Conservation (phyloP, 2,888 invertebrate genomes). For the Nemurella pictetii region DNA sequence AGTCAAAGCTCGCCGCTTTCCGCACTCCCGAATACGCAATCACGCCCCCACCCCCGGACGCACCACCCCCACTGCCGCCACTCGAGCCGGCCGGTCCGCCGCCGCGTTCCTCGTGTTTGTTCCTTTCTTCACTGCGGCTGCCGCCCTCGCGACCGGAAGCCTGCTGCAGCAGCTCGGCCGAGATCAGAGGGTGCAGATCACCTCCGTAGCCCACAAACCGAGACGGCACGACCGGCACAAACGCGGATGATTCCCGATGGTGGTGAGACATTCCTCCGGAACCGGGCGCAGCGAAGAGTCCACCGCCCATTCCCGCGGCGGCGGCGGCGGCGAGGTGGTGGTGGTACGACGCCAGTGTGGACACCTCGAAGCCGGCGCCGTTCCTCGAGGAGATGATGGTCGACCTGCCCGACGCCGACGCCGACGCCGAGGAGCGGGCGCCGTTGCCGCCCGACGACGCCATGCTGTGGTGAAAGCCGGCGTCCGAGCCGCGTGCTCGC, state of each 20-base stretch:
- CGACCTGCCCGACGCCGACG: conserved; percentile 51
- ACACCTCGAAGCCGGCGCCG: conserved; percentile 59
- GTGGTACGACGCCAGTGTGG: conserved; percentile 64
- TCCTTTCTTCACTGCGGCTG: conserved; percentile 5
- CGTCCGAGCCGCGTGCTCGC: conserved; percentile 24
- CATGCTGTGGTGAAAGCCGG: conserved; percentile 5
- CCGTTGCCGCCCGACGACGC: conserved; percentile 16
- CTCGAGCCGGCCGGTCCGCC: background rate
- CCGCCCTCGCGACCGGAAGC: conserved; percentile 35
- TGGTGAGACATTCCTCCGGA: conserved; percentile 43
- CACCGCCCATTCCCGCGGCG: conserved; percentile 49
- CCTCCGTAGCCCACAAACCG: conserved; percentile 72
- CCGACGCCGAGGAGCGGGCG: conserved; percentile 37
- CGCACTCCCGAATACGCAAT: conserved; percentile 37
- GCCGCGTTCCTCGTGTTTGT: conserved; percentile 26
- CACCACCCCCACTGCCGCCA: conserved; percentile 3
- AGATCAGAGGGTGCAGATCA: conserved; percentile 69
- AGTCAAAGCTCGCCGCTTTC: conserved; percentile 60
- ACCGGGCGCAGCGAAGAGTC: conserved; percentile 42
- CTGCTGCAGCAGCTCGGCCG: conserved; percentile 58
- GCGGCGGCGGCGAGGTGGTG: conserved; percentile 63
- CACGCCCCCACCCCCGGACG: conserved; percentile 22
- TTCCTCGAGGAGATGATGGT: conserved; percentile 53
- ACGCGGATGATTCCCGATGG: conserved; percentile 72
- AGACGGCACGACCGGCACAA: conserved; percentile 84